phyloP scores from a whole-genome alignment of 1,140 invertebrate genomes.

The Temnothorax longispinosus region DNA sequence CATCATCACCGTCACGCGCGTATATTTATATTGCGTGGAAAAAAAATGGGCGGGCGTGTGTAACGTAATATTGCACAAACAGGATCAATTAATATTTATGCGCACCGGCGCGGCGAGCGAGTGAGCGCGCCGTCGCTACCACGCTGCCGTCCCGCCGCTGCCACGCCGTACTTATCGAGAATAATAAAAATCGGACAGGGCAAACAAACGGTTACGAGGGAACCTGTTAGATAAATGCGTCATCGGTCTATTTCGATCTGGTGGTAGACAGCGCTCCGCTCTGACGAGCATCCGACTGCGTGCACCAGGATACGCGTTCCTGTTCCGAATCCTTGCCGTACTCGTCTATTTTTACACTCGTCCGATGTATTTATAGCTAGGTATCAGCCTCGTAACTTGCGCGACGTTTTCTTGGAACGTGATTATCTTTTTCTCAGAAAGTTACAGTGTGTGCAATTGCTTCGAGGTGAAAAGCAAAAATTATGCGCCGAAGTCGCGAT shows the following conservation, averaged over 20 bases:
- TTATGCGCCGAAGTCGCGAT: too few species aligned
- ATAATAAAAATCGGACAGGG: slow-evolving; percentile 43
- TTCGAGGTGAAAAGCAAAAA: too few species aligned
- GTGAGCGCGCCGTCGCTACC: not conserved
- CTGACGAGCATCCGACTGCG: slow-evolving; percentile 1
- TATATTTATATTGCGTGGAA: too few species aligned
- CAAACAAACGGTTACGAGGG: slow-evolving; percentile 30
- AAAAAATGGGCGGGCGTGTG: too few species aligned
- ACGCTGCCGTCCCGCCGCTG: too few species aligned
- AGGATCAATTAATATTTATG: slow-evolving; percentile 44
- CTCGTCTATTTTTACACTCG: slow-evolving; percentile 44
- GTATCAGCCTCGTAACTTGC: slow-evolving; percentile 26
- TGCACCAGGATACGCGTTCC: slow-evolving; percentile 14
- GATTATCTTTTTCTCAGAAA: slow-evolving; percentile 26
- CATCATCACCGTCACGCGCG: too few species aligned
- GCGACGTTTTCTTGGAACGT: slow-evolving; percentile 1
- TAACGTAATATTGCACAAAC: slow-evolving; percentile 37
- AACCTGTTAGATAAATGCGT: too few species aligned
- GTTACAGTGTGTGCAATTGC: too few species aligned
- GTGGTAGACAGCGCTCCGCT: slow-evolving; percentile 2
- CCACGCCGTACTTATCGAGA: not conserved
- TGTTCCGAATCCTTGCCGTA: slow-evolving; percentile 19
- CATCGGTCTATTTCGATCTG: not conserved
- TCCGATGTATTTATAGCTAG: slow-evolving; percentile 34
- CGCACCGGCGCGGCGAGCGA: not conserved